Evolutionary conservation across 1,140 invertebrate species (phyloP).

Genomic region (Rhopalosiphum padi): DNA sequence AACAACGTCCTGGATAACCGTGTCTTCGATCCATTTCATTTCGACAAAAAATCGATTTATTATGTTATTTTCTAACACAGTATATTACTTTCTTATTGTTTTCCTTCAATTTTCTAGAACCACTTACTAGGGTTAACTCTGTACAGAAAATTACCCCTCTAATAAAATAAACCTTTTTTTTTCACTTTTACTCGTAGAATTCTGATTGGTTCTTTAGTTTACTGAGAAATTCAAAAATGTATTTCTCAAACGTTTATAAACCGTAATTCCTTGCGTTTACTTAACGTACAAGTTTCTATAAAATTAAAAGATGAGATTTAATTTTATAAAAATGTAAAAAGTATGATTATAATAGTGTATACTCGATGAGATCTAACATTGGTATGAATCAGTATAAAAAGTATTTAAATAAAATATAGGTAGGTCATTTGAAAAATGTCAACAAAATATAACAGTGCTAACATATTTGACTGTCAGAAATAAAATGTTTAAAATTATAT

Average conservation of each 20-base stretch:
- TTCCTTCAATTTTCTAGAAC: neutral
- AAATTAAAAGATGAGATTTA: neutral
- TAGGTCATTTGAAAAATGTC: neutral
- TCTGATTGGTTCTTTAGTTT: conserved; percentile 14
- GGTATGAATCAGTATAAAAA: neutral
- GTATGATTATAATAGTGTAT: neutral
- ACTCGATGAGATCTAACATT: neutral
- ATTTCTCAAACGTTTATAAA: neutral
- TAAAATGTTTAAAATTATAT: neutral
- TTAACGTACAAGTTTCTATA: neutral
- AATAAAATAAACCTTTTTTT: conserved; percentile 4
- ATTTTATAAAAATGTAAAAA: neutral
- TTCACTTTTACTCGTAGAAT: neutral
- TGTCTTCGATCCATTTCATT: neutral
- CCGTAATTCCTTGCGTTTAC: neutral
- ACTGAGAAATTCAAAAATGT: neutral
- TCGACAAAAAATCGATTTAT: neutral
- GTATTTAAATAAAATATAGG: neutral
- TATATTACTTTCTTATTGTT: neutral
- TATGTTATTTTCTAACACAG: neutral
- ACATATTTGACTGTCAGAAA: neutral
- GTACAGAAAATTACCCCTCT: neutral
- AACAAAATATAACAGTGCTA: neutral
- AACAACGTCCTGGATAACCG: neutral
- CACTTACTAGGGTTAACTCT: neutral